These are phyloP conservation scores for Poeciliopsis presidionis DNA, from an alignment of 2,797 vertebrate genomes.

Conservation along the genomic window DNA sequence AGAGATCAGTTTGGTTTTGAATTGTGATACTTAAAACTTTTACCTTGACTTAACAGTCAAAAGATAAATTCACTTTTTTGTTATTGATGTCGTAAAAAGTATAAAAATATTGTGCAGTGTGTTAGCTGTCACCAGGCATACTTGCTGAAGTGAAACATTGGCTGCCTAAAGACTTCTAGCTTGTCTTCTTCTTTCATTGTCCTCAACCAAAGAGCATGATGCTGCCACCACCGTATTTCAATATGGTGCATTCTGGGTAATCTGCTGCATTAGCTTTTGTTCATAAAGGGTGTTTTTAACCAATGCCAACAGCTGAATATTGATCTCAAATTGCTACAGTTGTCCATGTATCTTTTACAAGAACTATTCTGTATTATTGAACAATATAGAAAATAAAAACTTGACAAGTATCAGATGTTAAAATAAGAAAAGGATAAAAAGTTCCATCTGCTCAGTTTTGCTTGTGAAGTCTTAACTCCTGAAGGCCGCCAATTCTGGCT, in stretches of 20 bases:
- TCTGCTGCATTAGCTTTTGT: neutral
- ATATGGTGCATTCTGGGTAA: neutral
- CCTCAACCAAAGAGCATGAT: neutral
- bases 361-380: neutral
- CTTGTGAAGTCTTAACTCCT: neutral
- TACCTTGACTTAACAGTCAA: neutral
- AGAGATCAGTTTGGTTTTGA: neutral
- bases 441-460: neutral
- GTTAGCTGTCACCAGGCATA: neutral
- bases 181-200: neutral
- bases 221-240: neutral
- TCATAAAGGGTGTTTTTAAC: neutral
- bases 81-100: neutral
- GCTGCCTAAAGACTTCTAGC: neutral
- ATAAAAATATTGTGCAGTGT: neutral
- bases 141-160: neutral
- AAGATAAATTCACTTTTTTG: neutral
- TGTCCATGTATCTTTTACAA: neutral
- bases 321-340: neutral
- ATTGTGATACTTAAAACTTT: neutral
- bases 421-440: neutral
- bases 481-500: slow-evolving; percentile 18
- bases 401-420: neutral
- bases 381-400: neutral
- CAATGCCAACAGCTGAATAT: neutral